phyloP scores from a whole-genome alignment of 2,797 vertebrate species.

The Hypotaenidia okinawae region DNA sequence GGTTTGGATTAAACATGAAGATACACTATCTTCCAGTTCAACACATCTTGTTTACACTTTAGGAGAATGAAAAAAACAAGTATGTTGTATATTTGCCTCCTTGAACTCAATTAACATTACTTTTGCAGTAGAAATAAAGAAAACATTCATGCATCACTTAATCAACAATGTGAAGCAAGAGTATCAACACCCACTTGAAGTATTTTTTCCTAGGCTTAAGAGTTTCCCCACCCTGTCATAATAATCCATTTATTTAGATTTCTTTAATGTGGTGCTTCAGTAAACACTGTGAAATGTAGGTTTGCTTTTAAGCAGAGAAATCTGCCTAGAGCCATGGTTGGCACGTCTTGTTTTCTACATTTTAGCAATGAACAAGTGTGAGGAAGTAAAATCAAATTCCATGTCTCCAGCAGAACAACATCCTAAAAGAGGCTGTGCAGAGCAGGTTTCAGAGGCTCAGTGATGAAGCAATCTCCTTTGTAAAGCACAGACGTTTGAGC shows the following conservation, averaged over 20 bases:
- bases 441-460: neutral
- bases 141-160: neutral
- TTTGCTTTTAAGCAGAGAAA: neutral
- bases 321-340: neutral
- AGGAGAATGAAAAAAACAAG: neutral
- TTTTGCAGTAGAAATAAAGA: neutral
- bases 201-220: neutral
- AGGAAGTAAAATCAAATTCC: neutral
- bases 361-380: neutral
- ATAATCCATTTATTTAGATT: neutral
- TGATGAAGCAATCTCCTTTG: neutral
- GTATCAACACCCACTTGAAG: neutral
- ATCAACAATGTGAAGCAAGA: neutral
- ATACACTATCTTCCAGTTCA: neutral
- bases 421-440: neutral
- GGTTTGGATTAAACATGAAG: conserved; percentile 17
- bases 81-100: neutral
- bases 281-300: neutral
- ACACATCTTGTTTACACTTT: neutral
- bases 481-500: neutral
- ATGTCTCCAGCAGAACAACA: neutral
- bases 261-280: neutral
- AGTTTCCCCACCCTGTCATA: neutral
- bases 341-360: neutral
- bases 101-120: neutral